A percentile compares a stretch with the other conserved stretches of the same genome.
phyloP scores from a whole-genome alignment of 2,888 invertebrate species.

The Agrypnus murinus region DNA sequence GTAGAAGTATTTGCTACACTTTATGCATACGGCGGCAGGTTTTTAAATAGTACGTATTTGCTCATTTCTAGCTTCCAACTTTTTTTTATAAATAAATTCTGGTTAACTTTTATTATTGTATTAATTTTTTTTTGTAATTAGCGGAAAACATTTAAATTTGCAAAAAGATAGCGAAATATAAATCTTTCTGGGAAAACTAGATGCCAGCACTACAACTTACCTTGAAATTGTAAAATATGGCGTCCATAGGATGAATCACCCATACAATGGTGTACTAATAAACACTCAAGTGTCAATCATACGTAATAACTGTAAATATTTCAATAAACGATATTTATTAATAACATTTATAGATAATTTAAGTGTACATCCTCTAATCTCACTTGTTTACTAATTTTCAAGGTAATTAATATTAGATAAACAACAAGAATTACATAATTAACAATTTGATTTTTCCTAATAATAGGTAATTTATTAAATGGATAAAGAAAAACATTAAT shows the following conservation, averaged over 20 bases:
- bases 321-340: not conserved
- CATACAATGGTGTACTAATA: slow-evolving; percentile 7
- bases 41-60: no score
- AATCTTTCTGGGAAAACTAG: no score
- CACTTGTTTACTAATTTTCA: not conserved
- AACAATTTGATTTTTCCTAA: not conserved
- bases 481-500: not conserved
- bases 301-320: slow-evolving; percentile 27
- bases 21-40: no score
- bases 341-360: not conserved
- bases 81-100: no score
- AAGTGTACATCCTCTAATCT: not conserved
- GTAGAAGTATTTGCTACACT: no score
- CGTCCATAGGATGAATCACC: slow-evolving; percentile 13
- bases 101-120: no score
- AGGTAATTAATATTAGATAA: not conserved
- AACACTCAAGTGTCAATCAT: slow-evolving; percentile 27
- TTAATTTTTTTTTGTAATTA: no score
- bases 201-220: no score
- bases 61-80: no score
- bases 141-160: no score
- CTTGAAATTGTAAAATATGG: slow-evolving; percentile 7
- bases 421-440: slow-evolving; percentile 10
- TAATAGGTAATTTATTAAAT: slow-evolving; percentile 4
- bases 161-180: no score